A percentile compares a stretch with the other conserved stretches of the same genome.
phyloP scores from a whole-genome alignment of 2,797 vertebrate genomes.

The Neostethus bicornis region DNA sequence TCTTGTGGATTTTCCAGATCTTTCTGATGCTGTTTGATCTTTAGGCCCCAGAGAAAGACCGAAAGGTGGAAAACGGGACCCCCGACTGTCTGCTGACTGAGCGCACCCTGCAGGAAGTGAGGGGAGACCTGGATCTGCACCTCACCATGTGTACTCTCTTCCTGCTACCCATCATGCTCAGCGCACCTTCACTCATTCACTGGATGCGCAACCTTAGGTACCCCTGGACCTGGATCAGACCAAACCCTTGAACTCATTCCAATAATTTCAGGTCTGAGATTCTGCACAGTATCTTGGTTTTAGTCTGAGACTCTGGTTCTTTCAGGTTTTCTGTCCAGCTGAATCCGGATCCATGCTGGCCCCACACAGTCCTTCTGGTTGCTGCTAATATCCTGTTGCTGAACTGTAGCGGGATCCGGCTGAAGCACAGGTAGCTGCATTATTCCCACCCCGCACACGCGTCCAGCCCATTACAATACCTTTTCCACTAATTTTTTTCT shows the following conservation, averaged over 20 bases:
- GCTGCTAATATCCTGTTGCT: constrained; percentile 85
- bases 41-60: too few species aligned
- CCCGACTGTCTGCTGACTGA: constrained; percentile 67
- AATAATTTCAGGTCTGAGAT: too few species aligned
- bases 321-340: constrained; percentile 86
- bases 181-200: constrained; percentile 87
- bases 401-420: constrained; percentile 81
- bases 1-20: too few species aligned
- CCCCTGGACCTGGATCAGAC: too few species aligned
- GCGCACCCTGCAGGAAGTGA: constrained; percentile 72
- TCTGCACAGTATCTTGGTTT: too few species aligned
- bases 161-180: constrained; percentile 84
- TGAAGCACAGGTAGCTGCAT: constrained; percentile 88
- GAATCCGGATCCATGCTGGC: constrained; percentile 91
- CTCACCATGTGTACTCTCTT: constrained; percentile 83
- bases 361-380: constrained; percentile 81
- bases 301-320: too few species aligned
- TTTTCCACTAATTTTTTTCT: too few species aligned
- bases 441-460: not conserved
- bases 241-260: too few species aligned
- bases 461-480: too few species aligned
- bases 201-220: constrained; percentile 94
- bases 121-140: constrained; percentile 87
- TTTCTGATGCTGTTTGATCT: too few species aligned
- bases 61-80: too few species aligned